Evolutionary conservation across 2,797 vertebrate genomes (phyloP).

Genomic region (Holocentrus rufus): DNA sequence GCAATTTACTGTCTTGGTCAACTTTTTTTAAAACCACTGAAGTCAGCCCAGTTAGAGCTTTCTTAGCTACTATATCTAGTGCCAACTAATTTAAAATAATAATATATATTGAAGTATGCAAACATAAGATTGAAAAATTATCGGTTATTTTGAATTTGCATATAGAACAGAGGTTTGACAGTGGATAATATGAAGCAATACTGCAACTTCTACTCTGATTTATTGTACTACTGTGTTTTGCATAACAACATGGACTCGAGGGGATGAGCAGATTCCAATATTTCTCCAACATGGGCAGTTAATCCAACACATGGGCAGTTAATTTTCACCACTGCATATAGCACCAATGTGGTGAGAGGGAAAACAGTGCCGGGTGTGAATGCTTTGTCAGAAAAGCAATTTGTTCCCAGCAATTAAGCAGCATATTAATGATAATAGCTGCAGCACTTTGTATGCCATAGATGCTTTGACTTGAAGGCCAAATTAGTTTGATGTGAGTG

Average conservation of each 20-base stretch:
- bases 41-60: no score
- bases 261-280: background rate
- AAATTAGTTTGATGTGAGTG: no score
- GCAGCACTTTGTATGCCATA: background rate
- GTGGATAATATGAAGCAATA: background rate
- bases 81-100: background rate
- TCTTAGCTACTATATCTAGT: background rate
- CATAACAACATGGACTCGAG: background rate
- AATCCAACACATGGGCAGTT: background rate
- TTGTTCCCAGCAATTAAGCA: background rate
- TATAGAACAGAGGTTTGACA: background rate
- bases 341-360: background rate
- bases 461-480: no score
- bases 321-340: conserved; percentile 1
- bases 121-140: background rate
- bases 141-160: background rate
- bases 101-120: no score
- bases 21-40: background rate
- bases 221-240: background rate
- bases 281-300: background rate
- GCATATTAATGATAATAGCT: background rate
- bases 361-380: background rate
- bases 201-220: background rate
- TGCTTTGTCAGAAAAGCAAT: background rate
- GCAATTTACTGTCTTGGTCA: background rate